Evolutionary conservation across 2,797 vertebrate species (phyloP), one percentile per base, ranked within the genome.

Genomic region (Triplophysa bombifrons): DNA sequence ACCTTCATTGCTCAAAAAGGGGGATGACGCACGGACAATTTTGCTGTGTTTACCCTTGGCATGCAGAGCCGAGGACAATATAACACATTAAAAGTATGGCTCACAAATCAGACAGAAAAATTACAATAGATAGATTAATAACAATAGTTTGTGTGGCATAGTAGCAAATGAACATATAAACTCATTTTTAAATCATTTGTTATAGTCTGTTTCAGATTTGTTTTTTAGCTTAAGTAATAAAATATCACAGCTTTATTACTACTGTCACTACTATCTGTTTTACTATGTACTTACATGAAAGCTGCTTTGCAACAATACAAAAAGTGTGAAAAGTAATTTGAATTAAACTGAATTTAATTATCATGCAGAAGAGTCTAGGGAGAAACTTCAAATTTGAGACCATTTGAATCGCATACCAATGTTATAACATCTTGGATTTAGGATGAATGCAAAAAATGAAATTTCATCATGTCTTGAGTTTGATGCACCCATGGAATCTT

Each of bases 11-110:
- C 66, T 74, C 71, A 76, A 82, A 86, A 78, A 71, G 30, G 83
- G 82, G 41, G 67, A 70, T 78, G 82, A 86, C 34, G 71, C 82
- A 82, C 61, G 82, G 30, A 50, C 80, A 80, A 72, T 84, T 85
- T 74, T 77, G 58, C 27, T 34, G 53, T 53, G 64, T 78, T 78
- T 78, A 71, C 58, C 58, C 46, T 63, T 53, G n/a, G 46, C 67
- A 41, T 17, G 30, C 11, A 4, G 10, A 63, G 67, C 51, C 76
- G 76, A 50, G 46, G 68, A 83, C 75, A 80, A 83, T 81, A 76
- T 76, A 76, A 81, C 75, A 81, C 73, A 67, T 74, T 80, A 64
- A 80, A 77, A 58, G 63, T 68, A 79, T 81, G 72, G 50, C 72
- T 81, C 74, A 79, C 63, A 76, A 68, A 56, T 20, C 66, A 50